Conservation (phyloP, 2,113 vertebrate genomes). For the Octodon degus region DNA sequence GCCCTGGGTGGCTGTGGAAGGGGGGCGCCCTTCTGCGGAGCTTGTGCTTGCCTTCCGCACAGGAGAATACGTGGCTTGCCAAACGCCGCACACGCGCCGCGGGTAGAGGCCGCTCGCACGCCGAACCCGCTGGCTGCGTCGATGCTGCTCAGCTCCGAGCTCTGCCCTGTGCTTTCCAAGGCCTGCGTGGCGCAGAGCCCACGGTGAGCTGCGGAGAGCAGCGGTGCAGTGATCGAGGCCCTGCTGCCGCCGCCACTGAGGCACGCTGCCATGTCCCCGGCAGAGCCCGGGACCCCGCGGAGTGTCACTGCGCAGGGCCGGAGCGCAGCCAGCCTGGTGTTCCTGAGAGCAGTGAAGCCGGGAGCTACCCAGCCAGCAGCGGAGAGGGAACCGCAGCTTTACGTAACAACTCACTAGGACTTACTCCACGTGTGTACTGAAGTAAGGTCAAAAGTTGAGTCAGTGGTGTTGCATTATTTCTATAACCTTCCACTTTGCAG, state of each 20-base stretch:
- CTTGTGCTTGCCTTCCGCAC: not conserved
- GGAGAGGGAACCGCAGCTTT: not conserved
- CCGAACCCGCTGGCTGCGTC: not conserved
- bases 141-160: not conserved
- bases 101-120: not conserved
- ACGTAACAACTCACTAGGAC: constrained; percentile 16
- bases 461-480: not conserved
- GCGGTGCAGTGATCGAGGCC: not conserved
- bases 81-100: not conserved
- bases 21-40: not conserved
- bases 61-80: not conserved
- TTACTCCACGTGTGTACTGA: not conserved
- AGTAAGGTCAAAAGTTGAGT: not conserved
- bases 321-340: not conserved
- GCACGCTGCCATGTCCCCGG: not conserved
- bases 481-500: not conserved
- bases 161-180: not conserved
- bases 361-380: not conserved
- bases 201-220: not conserved
- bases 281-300: not conserved
- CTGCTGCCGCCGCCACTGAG: too few relatives aligned
- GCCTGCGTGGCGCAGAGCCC: not conserved
- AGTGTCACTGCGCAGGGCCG: not conserved
- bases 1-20: fast-evolving
- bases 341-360: not conserved